phyloP scores from a whole-genome alignment of 2,888 invertebrate species.

The Sarcophaga caerulescens region DNA sequence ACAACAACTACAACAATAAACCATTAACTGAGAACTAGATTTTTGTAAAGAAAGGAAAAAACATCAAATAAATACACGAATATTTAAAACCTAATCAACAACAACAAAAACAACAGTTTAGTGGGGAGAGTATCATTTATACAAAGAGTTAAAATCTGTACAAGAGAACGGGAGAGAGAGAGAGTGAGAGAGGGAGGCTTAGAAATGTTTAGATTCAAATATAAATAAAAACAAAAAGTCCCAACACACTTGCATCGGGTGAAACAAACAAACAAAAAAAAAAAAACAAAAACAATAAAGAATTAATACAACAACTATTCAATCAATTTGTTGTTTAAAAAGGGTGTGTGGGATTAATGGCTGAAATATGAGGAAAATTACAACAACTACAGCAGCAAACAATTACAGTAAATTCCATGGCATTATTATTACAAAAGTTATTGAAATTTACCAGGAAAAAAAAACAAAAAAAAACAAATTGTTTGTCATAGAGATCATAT shows the following conservation, averaged over 20 bases:
- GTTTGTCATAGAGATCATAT: no score
- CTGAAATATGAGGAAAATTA: no score
- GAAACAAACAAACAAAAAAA: slow-evolving; percentile 7
- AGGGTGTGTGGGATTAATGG: no score
- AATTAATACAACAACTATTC: not conserved
- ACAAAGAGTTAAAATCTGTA: no score
- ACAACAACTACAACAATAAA: slow-evolving; percentile 24
- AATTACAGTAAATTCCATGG: no score
- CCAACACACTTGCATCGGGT: slow-evolving; percentile 22
- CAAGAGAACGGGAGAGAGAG: not conserved
- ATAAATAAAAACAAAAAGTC: slow-evolving; percentile 27
- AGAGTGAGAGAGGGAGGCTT: slow-evolving; percentile 8
- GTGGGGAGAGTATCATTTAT: no score
- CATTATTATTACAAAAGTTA: no score
- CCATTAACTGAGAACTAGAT: slow-evolving; percentile 58
- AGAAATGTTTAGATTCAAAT: slow-evolving; percentile 8
- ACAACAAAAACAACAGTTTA: not conserved
- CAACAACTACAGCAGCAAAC: no score
- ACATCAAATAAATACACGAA: not conserved
- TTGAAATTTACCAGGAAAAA: no score
- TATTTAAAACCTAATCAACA: slow-evolving; percentile 12
- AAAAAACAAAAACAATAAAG: not conserved
- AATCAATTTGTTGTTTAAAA: no score
- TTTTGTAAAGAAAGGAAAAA: slow-evolving; percentile 8
- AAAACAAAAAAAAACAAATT: no score